Conservation (phyloP, 1,140 invertebrate genomes). For the Bicyclus anynana region DNA sequence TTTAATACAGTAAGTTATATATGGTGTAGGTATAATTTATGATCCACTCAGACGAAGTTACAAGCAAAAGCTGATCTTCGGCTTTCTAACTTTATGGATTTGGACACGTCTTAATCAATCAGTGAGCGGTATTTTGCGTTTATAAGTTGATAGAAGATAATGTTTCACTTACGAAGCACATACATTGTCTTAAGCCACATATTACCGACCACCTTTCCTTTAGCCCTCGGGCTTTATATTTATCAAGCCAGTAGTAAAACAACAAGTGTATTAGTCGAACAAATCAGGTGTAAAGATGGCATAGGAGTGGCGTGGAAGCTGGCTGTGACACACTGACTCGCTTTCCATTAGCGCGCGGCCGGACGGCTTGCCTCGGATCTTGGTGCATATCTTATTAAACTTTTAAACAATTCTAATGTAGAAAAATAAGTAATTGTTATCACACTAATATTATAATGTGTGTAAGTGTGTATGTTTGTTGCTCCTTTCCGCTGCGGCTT, state of each 20-base stretch:
- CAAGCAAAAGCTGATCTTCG: background rate
- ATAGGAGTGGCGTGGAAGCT: slow-evolving; percentile 32
- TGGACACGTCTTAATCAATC: background rate
- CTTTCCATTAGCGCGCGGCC: slow-evolving; percentile 47
- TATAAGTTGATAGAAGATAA: background rate
- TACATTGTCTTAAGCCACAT: background rate
- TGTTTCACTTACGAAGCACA: background rate
- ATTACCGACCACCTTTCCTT: background rate
- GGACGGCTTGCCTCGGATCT: slow-evolving; percentile 15
- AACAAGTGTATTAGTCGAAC: slow-evolving; percentile 35
- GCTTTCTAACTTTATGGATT: background rate
- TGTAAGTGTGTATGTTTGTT: too few relatives aligned
- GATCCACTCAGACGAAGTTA: too few relatives aligned
- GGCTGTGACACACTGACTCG: slow-evolving; percentile 68
- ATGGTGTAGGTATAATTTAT: too few relatives aligned
- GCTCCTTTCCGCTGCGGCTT: too few relatives aligned
- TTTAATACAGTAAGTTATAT: too few relatives aligned
- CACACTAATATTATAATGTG: too few relatives aligned
- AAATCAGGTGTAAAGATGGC: slow-evolving; percentile 47
- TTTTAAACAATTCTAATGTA: background rate
- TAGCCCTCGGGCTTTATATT: background rate
- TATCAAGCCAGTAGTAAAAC: slow-evolving; percentile 5
- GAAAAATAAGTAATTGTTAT: too few relatives aligned
- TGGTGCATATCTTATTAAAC: background rate
- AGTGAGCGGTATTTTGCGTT: background rate